Evolutionary conservation across 2,797 vertebrate species (phyloP), one percentile per base, ranked within the genome.

Genomic region (Pseudochromis fuscus): DNA sequence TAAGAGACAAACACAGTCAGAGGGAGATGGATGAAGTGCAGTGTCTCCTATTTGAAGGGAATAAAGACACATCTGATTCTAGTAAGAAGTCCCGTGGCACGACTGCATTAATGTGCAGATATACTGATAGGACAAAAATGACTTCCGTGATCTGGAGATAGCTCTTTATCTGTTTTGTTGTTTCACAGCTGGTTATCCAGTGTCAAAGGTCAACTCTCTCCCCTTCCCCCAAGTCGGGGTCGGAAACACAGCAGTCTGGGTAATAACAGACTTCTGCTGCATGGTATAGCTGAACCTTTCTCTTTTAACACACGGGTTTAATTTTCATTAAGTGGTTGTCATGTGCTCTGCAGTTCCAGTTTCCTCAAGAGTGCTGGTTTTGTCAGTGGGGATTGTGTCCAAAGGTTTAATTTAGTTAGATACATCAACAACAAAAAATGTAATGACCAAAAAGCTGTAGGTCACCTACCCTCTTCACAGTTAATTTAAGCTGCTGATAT

Each of bases 121-220:
- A 24, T 53, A 42, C 35, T 23, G 3, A 48, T 7, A 49, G 33
- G n/a, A 70, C n/a, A n/a, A 57, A 55, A 71, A 65, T 27, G 3
- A 28, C 23, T 25, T 72, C 13, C 7, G 19, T 46, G 51, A 27
- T 31, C 8, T 62, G 40, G 31, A 30, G 19, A 23, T 11, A 44
- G 60, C 33, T 35, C 11, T 35, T 28, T 18, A 3, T 61, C 27
- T 53, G 33, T 57, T 68, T 66, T 57, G 27, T 21, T 61, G 59
- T 62, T 80, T 82, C 31, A 61, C 55, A 63, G 49, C 19, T 2
- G n/a, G 58, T 61, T 50, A 37, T 70, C 13, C 45, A 44, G 59
- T 59, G 48, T 82, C 69, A 74, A 49, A 46, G 68, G 77, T 66
- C 65, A 72, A n/a, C 33, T 28, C 23, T 42, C 12, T 40, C 28